Base-by-base conservation (phyloP, 2,113 vertebrate genomes). In the Semnornis frantzii region DNA sequence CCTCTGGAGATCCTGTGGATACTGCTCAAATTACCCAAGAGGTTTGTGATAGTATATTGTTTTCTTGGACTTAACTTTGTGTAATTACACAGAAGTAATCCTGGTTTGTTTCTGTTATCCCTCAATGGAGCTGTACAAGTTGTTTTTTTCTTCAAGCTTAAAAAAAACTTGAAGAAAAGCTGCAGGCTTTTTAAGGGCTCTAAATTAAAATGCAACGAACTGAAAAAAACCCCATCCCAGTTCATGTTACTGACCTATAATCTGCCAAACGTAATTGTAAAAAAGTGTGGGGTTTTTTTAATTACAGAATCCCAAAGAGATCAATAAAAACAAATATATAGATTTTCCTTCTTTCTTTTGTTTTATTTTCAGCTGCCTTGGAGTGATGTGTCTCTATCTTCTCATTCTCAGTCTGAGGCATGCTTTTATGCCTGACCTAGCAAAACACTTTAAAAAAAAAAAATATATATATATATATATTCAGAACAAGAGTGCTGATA, bases 101-200 rank as follows among this genome's bases (percentile, higher is more conserved):
- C 90, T 82, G 66, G 76, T 93, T 83, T 97, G 83, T 89, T 96
- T 95, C 94, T 94, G 95, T 97, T 96, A 94, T 96, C 92, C 93
- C 21, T 91, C 94, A 95, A 96, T 94, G 93, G 95, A 94, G 69
- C 83, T 79, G 5, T 88, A 86, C 64, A 73, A 65, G 50, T 18
- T 46, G 23, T 23, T 23, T 50, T 75, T 94, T 73, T 93, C 57
- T 93, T 93, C 87, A 85, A 96, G 88, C 80, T 92, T 93, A 81
- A 89, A 96, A 96, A 39, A 39, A 39, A 39, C 37, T 39, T 39
- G 37, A 39, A 39, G 37, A 93, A 92, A 28, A 28, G 69, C 94
- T 72, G 81, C 57, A 80, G 78, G 87, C 72, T 62, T 94, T 90
- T 94, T 80, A 90, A 59, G 58, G 31, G 21, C 74, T 92, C 70